These are phyloP conservation scores for Eilema griseolum DNA, from an alignment of 2,888 invertebrate species.

Conservation along the genomic window DNA sequence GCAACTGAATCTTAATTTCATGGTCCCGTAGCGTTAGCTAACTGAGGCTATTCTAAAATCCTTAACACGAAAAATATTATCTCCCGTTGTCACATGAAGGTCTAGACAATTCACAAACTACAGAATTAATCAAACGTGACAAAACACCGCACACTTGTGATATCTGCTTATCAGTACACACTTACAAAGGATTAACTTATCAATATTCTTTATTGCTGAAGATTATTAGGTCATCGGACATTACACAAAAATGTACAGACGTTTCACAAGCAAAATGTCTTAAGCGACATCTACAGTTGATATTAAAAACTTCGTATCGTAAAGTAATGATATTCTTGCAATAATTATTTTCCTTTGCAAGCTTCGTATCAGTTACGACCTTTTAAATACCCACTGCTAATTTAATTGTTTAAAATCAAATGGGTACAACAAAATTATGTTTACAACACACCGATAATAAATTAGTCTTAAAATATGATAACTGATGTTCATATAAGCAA, in stretches of 20 bases:
- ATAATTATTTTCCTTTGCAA: not conserved
- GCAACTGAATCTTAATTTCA: not conserved
- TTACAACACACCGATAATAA: not conserved
- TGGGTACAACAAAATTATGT: not conserved
- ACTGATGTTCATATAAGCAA: not conserved
- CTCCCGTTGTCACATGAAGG: not conserved
- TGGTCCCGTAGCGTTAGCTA: not conserved
- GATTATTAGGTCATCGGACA: constrained; percentile 20
- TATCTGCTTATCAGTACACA: constrained; percentile 18
- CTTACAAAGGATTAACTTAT: constrained; percentile 20
- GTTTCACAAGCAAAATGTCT: not conserved
- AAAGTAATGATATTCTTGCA: not conserved
- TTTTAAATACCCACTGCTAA: not conserved
- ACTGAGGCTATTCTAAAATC: not conserved
- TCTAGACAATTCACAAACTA: not conserved
- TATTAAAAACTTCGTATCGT: not conserved
- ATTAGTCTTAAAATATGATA: not conserved
- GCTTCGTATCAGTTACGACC: not conserved
- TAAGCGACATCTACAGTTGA: not conserved
- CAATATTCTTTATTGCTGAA: constrained; percentile 20
- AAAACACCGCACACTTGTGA: not conserved
- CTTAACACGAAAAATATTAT: not conserved
- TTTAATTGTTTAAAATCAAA: constrained; percentile 2
- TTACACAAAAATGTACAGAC: not conserved
- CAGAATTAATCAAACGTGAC: constrained; percentile 5